Conservation (phyloP, 2,888 invertebrate genomes). For the Cryptophagus acutangulus region DNA sequence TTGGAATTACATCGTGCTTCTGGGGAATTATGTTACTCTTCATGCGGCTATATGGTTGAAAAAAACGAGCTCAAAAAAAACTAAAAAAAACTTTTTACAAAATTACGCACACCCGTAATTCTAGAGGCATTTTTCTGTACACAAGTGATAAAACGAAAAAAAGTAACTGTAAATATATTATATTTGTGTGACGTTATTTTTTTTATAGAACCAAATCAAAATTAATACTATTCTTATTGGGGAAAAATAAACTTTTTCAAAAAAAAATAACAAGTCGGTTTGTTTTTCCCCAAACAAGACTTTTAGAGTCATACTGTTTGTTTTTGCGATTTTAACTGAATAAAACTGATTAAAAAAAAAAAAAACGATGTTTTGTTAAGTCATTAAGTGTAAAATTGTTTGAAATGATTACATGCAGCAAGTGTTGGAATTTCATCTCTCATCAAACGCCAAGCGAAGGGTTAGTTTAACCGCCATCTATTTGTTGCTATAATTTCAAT, state of each 20-base stretch:
- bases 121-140: slow-evolving; percentile 21
- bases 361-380: neutral
- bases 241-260: slow-evolving; percentile 18
- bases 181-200: too few relatives aligned
- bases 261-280: slow-evolving; percentile 22
- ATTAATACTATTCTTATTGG: slow-evolving; percentile 6
- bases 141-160: slow-evolving; percentile 8
- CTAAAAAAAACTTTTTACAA: neutral
- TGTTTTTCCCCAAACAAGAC: too few relatives aligned
- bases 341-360: slow-evolving; percentile 23
- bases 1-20: slow-evolving; percentile 85
- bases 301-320: slow-evolving; percentile 25
- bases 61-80: slow-evolving; percentile 9
- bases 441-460: slow-evolving; percentile 46
- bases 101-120: neutral
- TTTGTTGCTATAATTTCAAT: slow-evolving; percentile 4
- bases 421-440: slow-evolving; percentile 46
- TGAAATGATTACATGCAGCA: slow-evolving; percentile 47
- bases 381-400: slow-evolving; percentile 2
- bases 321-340: slow-evolving; percentile 29
- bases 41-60: slow-evolving; percentile 60
- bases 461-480: slow-evolving; percentile 36
- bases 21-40: slow-evolving; percentile 77
- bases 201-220: neutral
- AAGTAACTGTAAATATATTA: neutral